Base-by-base conservation (phyloP, 2,888 invertebrate species). In the Amphipoea lucens region DNA sequence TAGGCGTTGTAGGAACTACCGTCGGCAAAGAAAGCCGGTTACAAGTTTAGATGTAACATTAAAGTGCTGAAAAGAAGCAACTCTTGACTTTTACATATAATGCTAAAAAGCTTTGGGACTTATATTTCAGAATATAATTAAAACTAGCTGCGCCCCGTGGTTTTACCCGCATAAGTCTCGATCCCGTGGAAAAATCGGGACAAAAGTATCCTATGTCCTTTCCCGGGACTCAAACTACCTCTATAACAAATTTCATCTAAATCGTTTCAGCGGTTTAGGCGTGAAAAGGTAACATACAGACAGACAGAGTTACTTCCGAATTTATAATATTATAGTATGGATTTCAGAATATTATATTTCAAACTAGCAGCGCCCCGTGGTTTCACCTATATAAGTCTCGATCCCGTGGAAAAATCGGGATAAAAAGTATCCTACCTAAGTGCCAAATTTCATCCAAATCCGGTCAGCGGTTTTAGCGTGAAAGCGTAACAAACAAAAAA, bases 1-100 rank as follows among this genome's bases (percentile, higher is more conserved):
- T 36, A 70, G 65, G 42, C 23, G n/a, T 76, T 51, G n/a, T 36
- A 68, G 5, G 14, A 80, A 67, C 42, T 36, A 77, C 67, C 3
- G 48, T 48, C 11, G 2, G 60, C 23, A 40, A 62, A 17, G 4
- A 48, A 78, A 78, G n/a, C 17, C 5, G 4, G 12, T 9, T 74
- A 40, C 4, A 11, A 74, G 36, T 48, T 73, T 11, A 73, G 9
- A 36, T 11, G 23, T 29, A 45, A 74, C n/a, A 23, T 57, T 75
- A 1, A 17, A 54, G 9, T 9, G 29, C 3, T 54, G 11, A 42
- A 29, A 74, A 54, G 14, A 20, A 74, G 36, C 12, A 23, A 51
- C 20, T 69, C 29, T 6, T 17, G 29, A 48, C 11, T 68, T 6
- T 20, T 29, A 29, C 12, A 23, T 29, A 12, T 29, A 29, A 69